Conservation (phyloP, 2,113 vertebrate species). For the Rattus rattus region DNA sequence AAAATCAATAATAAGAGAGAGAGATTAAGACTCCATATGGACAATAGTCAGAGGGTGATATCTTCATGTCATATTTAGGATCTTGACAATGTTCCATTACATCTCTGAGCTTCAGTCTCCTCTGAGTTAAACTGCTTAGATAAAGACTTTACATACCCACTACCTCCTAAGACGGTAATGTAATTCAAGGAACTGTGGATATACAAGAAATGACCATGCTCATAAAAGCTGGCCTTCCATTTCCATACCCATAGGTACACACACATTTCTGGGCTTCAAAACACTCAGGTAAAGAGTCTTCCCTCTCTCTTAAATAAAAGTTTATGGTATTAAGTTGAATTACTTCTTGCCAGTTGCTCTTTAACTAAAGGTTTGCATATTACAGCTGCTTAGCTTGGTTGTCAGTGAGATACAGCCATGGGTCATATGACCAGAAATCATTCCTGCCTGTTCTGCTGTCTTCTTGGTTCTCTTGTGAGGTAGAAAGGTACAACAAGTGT, state of each 20-base stretch:
- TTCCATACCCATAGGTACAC: not conserved
- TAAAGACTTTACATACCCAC: not conserved
- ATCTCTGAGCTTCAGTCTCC: not conserved
- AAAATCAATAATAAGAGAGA: not conserved
- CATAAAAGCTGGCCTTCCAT: not conserved
- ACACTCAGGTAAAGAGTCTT: not conserved
- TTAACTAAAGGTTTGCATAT: constrained; percentile 77
- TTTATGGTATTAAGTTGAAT: not conserved
- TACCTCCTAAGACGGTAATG: not conserved
- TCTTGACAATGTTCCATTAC: not conserved
- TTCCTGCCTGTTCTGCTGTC: too few relatives aligned
- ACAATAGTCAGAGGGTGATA: not conserved
- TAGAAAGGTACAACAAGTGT: too few relatives aligned
- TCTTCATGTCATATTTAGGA: not conserved
- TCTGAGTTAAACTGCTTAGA: too few relatives aligned
- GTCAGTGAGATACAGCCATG: not conserved
- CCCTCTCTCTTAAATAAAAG: constrained; percentile 67
- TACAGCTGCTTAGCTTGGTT: constrained; percentile 79
- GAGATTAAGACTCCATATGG: not conserved
- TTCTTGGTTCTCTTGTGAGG: too few relatives aligned
- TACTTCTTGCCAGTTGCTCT: constrained; percentile 65
- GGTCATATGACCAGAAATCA: too few relatives aligned
- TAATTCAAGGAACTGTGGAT: rapidly evolving
- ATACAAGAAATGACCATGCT: not conserved
- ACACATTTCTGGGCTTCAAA: constrained; percentile 42